Percentiles rank a stretch among this genome's conserved stretches.
Evolutionary conservation across 2,797 vertebrate genomes (phyloP).

Genomic region (Tympanoctomys barrerae): DNA sequence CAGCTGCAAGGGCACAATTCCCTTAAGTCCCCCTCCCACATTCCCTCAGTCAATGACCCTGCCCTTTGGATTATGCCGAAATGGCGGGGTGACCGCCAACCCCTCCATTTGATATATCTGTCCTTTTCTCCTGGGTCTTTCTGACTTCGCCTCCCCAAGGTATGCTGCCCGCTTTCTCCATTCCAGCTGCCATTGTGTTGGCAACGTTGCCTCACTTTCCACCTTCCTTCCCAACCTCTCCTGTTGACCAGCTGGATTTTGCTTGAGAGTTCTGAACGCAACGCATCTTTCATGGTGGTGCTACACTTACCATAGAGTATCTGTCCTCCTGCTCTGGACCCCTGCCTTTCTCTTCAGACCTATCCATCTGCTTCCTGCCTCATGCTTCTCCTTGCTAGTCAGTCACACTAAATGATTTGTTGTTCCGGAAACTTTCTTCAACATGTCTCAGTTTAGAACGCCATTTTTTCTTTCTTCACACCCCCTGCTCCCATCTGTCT

Average conservation of each 20-base stretch:
- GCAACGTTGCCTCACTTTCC: neutral
- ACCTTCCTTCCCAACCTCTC: neutral
- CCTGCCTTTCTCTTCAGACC: neutral
- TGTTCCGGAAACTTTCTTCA: constrained; percentile 39
- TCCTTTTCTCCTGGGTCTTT: neutral
- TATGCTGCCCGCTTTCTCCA: neutral
- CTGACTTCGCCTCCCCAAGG: neutral
- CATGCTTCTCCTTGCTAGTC: constrained; percentile 30
- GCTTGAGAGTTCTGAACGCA: neutral
- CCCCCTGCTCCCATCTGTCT: constrained; percentile 65
- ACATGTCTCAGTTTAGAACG: constrained; percentile 56
- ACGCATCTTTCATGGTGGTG: neutral
- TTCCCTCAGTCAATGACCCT: constrained; percentile 12
- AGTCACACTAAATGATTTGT: constrained; percentile 26
- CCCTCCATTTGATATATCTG: neutral
- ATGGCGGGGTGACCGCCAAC: neutral
- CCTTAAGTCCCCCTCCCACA: neutral
- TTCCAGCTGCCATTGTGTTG: neutral
- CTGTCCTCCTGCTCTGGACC: neutral
- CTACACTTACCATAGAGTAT: neutral
- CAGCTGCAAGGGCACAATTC: neutral
- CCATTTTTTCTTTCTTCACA: constrained; percentile 63
- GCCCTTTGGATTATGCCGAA: constrained; percentile 2
- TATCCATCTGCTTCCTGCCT: constrained; percentile 50
- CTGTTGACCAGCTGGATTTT: neutral